Evolutionary conservation across 2,888 invertebrate species (phyloP).

Genomic region (Camptogramma bilineatum): DNA sequence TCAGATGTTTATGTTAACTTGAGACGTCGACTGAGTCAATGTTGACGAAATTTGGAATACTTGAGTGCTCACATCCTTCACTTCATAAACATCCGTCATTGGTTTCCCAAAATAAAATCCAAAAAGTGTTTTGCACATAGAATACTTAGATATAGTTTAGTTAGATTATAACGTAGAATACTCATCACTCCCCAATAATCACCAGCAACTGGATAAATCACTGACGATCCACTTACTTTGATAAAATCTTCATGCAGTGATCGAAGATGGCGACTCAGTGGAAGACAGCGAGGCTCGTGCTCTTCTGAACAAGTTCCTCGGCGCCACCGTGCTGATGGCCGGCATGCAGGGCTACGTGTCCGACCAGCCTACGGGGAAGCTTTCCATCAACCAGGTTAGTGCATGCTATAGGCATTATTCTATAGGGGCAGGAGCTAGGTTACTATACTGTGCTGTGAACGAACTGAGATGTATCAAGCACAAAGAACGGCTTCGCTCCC

Average conservation of each 20-base stretch:
- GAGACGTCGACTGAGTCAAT: neutral
- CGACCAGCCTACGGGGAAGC: conserved; percentile 61
- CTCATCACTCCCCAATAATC: too few relatives aligned
- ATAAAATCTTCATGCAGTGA: conserved; percentile 69
- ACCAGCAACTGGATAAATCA: too few relatives aligned
- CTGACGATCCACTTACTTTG: neutral
- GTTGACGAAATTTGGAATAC: neutral
- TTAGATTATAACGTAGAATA: too few relatives aligned
- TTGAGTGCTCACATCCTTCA: too few relatives aligned
- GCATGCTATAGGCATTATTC: neutral
- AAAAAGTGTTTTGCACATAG: too few relatives aligned
- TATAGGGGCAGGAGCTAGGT: too few relatives aligned
- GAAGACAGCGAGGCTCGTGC: conserved; percentile 91
- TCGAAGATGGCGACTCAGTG: conserved; percentile 87
- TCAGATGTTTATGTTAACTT: neutral
- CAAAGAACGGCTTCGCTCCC: too few relatives aligned
- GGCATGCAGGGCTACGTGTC: conserved; percentile 88
- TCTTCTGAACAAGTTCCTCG: conserved; percentile 93
- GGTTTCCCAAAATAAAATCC: too few relatives aligned
- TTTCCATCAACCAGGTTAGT: conserved; percentile 64
- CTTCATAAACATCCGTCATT: neutral
- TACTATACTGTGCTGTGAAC: too few relatives aligned
- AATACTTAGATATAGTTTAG: too few relatives aligned
- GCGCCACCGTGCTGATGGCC: conserved; percentile 91
- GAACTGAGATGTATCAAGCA: too few relatives aligned